Percentiles rank a stretch among this genome's conserved stretches.
These are phyloP conservation scores for Apamea epomidion DNA, from an alignment of 2,888 invertebrate genomes.

Conservation along the genomic window DNA sequence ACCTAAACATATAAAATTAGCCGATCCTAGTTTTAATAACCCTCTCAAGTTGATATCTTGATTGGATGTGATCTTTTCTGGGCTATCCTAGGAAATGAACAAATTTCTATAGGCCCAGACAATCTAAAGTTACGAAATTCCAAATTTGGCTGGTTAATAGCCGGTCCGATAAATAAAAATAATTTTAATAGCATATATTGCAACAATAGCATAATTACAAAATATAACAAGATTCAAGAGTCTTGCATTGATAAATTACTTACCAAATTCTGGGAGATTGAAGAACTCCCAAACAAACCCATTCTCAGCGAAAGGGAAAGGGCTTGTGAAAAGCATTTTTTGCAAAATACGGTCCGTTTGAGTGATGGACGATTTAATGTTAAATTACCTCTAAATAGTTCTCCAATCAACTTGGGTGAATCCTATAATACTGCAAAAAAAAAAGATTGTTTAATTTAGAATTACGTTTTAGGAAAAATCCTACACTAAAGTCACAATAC, in stretches of 20 bases:
- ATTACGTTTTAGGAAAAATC: too few species aligned
- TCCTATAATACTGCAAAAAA: constrained; percentile 1
- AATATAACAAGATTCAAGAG: too few species aligned
- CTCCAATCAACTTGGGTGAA: neutral
- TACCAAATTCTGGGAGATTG: too few species aligned
- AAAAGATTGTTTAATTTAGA: neutral
- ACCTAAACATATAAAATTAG: too few species aligned
- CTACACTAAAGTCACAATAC: too few species aligned
- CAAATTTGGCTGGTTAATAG: neutral
- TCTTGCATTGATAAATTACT: too few species aligned
- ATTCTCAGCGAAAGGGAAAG: neutral
- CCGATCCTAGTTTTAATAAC: too few species aligned
- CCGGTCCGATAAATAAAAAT: too few species aligned
- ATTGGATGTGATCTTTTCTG: neutral
- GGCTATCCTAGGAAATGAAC: neutral
- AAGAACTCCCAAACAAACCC: too few species aligned
- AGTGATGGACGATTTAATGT: neutral
- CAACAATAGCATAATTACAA: neutral
- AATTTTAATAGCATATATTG: too few species aligned
- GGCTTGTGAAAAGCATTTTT: neutral
- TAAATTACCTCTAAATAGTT: constrained; percentile 1
- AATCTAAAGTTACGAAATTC: neutral
- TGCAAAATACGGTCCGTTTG: neutral
- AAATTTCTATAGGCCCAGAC: too few species aligned
- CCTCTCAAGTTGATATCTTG: neutral